These are phyloP conservation scores for Drosophila navojoa DNA, from an alignment of 1,140 invertebrate genomes.

Conservation along the genomic window DNA sequence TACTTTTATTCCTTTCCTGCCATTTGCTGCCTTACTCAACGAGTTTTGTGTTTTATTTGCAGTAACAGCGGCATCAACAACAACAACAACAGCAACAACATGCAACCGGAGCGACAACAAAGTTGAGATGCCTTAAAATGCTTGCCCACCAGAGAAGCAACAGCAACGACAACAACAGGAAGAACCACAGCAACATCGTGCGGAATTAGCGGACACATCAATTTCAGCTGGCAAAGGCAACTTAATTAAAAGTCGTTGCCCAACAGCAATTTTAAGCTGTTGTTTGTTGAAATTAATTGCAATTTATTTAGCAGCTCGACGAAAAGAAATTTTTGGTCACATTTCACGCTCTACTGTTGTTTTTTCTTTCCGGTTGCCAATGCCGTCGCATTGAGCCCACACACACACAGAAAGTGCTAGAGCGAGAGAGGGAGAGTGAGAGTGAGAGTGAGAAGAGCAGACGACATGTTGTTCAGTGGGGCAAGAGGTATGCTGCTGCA, in stretches of 20 bases:
- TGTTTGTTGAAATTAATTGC: constrained; percentile 64
- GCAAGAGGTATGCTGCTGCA: constrained; percentile 5
- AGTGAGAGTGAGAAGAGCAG: neutral
- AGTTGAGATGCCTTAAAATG: constrained; percentile 48
- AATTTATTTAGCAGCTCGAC: constrained; percentile 49
- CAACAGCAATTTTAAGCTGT: constrained; percentile 43
- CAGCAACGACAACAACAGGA: neutral
- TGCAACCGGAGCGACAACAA: constrained; percentile 24
- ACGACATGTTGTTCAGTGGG: constrained; percentile 21
- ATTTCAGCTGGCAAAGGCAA: constrained; percentile 52
- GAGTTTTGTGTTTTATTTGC: constrained; percentile 24
- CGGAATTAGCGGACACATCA: constrained; percentile 64
- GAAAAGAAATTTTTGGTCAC: constrained; percentile 41
- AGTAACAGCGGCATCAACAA: constrained; percentile 14
- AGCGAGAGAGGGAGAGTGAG: too few relatives aligned
- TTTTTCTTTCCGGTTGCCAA: constrained; percentile 15
- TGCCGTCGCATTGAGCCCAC: constrained; percentile 24
- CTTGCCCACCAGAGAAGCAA: constrained; percentile 5
- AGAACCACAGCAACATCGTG: constrained; percentile 5
- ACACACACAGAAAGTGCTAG: neutral
- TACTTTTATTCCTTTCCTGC: neutral
- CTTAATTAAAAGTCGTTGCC: constrained; percentile 70
- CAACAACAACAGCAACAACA: constrained; percentile 15
- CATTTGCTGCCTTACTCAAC: constrained; percentile 39
- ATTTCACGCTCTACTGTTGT: neutral